Conservation (phyloP, 1,140 invertebrate species). For the Polypedilum vanderplanki region DNA sequence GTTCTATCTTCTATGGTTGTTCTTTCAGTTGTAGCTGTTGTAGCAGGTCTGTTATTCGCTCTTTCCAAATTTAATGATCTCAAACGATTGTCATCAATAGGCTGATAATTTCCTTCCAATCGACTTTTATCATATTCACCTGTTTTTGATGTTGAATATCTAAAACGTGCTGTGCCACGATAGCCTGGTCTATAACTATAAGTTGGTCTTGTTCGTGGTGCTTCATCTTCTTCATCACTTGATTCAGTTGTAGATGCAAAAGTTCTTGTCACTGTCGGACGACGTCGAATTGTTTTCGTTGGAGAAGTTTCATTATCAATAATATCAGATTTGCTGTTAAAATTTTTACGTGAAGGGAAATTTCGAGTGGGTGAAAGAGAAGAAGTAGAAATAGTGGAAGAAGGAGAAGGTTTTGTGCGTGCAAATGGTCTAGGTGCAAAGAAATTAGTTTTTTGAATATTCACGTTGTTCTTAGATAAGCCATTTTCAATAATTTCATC, state of each 20-base stretch:
- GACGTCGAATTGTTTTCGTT: background rate
- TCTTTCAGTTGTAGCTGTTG: slow-evolving; percentile 32
- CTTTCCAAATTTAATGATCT: background rate
- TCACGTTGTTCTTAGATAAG: background rate
- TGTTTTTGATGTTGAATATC: background rate
- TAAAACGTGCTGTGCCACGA: slow-evolving; percentile 6
- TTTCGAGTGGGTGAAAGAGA: background rate
- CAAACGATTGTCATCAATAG: background rate
- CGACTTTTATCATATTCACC: background rate
- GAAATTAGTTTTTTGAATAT: background rate
- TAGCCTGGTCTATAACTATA: background rate
- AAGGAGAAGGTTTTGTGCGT: background rate
- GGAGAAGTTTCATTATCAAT: background rate
- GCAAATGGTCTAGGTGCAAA: background rate
- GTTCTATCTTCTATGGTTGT: background rate
- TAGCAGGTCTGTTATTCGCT: slow-evolving; percentile 24
- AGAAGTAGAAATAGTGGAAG: background rate
- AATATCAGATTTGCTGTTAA: background rate
- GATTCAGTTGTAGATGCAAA: background rate
- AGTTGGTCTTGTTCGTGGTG: background rate
- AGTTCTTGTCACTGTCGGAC: background rate
- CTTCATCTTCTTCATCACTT: background rate
- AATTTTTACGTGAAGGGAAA: background rate
- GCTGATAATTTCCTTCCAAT: background rate
- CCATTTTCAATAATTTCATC: slow-evolving; percentile 13